These are phyloP conservation scores for Bujurquina vittata DNA, from an alignment of 2,113 vertebrate species.

Conservation along the genomic window DNA sequence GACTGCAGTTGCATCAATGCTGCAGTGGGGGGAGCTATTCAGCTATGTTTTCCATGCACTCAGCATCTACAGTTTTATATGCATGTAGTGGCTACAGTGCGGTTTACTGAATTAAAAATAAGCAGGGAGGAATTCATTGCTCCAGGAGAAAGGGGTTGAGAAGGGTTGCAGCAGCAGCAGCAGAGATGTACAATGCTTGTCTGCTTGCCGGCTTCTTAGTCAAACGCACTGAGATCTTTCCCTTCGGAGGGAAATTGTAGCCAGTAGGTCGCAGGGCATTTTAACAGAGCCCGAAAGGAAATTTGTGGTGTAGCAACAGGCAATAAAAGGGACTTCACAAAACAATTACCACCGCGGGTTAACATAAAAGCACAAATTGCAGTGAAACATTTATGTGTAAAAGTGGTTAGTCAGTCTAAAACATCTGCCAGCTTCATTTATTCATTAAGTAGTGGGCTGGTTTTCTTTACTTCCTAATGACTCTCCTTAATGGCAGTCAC, in stretches of 20 bases:
- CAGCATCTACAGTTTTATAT: conserved; percentile 41
- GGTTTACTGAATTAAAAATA: conserved; percentile 68
- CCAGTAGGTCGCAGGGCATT: conserved; percentile 8
- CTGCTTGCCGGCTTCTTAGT: conserved; percentile 46
- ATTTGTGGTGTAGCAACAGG: conserved; percentile 50
- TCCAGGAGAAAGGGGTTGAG: conserved; percentile 32
- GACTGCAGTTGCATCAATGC: conserved; percentile 8
- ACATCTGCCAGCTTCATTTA: conserved; percentile 62
- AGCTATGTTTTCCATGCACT: conserved; percentile 23
- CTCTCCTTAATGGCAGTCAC: conserved; percentile 57
- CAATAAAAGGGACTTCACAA: conserved; percentile 34
- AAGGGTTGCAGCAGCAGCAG: conserved; percentile 16
- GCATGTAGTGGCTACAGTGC: conserved; percentile 56
- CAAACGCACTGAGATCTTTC: conserved; percentile 19
- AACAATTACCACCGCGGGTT: conserved; percentile 39
- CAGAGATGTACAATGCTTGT: conserved; percentile 50
- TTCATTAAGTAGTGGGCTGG: conserved; percentile 50
- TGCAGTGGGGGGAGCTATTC: conserved; percentile 64
- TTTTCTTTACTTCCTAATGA: conserved; percentile 60
- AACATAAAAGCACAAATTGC: conserved; percentile 37
- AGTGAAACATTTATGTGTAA: conserved; percentile 50
- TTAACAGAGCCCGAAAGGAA: conserved; percentile 50
- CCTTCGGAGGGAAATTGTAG: conserved; percentile 27
- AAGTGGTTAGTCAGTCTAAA: conserved; percentile 54
- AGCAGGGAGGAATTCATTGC: conserved; percentile 52